A percentile compares a stretch with the other conserved stretches of the same genome.
These are phyloP conservation scores for Conistra vaccinii DNA, from an alignment of 2,888 invertebrate genomes.

Conservation along the genomic window DNA sequence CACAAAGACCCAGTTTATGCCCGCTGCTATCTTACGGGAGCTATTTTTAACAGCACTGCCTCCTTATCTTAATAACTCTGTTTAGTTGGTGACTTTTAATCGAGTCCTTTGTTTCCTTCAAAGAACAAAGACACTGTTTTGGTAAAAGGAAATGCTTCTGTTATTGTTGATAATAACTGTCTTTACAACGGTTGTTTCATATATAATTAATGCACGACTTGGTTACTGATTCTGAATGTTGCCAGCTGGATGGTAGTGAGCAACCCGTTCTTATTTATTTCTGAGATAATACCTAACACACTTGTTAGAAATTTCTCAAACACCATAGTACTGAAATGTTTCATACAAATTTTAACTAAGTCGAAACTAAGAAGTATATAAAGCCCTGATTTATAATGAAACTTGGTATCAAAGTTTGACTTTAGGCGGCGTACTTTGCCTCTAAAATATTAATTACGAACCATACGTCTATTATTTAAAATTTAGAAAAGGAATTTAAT, in stretches of 20 bases:
- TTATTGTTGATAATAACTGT: slow-evolving; percentile 34
- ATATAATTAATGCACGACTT: neutral
- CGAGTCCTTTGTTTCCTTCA: slow-evolving; percentile 70
- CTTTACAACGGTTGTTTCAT: neutral
- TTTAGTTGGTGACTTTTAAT: slow-evolving; percentile 77
- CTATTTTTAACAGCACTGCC: slow-evolving; percentile 76
- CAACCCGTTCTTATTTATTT: neutral
- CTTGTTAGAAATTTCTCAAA: neutral
- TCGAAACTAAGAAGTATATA: neutral
- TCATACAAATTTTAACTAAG: neutral
- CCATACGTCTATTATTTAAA: neutral
- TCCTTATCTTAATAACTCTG: slow-evolving; percentile 79
- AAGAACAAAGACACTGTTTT: slow-evolving; percentile 52
- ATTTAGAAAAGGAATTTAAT: neutral
- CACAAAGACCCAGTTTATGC: slow-evolving; percentile 75
- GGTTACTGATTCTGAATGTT: slow-evolving; percentile 10
- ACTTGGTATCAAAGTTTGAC: neutral
- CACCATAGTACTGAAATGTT: neutral
- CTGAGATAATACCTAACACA: neutral
- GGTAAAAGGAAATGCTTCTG: slow-evolving; percentile 30
- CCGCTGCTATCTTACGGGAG: slow-evolving; percentile 71
- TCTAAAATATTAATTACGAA: neutral
- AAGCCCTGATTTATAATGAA: neutral
- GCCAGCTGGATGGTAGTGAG: neutral
- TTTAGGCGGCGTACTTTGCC: neutral